phyloP scores from a whole-genome alignment of 2,888 invertebrate genomes.

The Folsomia manolachei region DNA sequence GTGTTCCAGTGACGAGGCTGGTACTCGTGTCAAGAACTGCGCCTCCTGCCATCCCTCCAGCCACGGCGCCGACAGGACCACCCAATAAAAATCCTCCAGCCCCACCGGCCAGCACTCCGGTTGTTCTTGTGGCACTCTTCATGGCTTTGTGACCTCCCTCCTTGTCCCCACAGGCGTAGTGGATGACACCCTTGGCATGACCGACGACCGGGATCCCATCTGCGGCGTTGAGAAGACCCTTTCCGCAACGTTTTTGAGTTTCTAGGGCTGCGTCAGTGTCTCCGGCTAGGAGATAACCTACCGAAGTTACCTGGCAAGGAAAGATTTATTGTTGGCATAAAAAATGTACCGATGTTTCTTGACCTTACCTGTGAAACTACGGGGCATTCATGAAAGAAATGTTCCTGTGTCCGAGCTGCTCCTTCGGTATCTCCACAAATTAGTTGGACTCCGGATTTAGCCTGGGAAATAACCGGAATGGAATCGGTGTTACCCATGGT shows the following conservation, averaged over 20 bases:
- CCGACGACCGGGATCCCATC: conserved; percentile 47
- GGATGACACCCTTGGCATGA: conserved; percentile 46
- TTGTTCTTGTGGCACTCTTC: conserved; percentile 45
- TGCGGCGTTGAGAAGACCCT: conserved; percentile 39
- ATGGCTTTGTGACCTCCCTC: conserved; percentile 46
- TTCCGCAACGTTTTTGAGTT: conserved; percentile 46
- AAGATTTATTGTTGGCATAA: too few species aligned
- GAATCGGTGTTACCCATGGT: conserved; percentile 50
- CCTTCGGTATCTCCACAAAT: conserved; percentile 41
- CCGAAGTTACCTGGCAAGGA: neutral
- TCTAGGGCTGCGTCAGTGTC: conserved; percentile 39
- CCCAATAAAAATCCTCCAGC: conserved; percentile 46
- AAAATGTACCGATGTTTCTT: too few species aligned
- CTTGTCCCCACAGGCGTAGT: conserved; percentile 45
- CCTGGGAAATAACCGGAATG: conserved; percentile 46
- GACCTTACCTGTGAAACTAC: conserved; percentile 45
- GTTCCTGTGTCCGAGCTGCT: conserved; percentile 42
- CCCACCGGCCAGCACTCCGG: conserved; percentile 46
- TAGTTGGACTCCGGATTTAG: conserved; percentile 43
- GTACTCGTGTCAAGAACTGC: conserved; percentile 49
- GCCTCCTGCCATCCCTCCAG: conserved; percentile 48
- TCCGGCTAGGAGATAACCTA: conserved; percentile 46
- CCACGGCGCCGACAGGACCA: conserved; percentile 43
- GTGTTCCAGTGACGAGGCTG: conserved; percentile 38
- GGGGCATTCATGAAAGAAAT: conserved; percentile 49